Percentiles rank a stretch among this genome's conserved stretches.
Conservation (phyloP, 2,888 invertebrate species). For the Acleris literana region DNA sequence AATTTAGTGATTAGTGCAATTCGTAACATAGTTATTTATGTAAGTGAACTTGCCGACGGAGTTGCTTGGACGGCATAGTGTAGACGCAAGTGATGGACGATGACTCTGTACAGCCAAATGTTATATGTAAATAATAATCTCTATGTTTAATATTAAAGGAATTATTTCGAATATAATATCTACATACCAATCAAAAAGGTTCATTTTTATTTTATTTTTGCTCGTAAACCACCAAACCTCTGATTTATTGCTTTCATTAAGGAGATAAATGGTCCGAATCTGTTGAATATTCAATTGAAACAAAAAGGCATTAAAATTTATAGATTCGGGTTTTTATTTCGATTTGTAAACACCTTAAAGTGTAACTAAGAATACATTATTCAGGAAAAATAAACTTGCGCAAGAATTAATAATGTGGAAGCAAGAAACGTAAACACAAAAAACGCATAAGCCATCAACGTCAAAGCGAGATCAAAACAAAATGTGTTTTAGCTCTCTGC, state of each 20-base stretch:
- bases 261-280: constrained; percentile 35
- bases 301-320: constrained; percentile 27
- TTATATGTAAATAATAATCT: constrained; percentile 78
- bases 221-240: constrained; percentile 32
- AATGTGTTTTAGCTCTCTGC: constrained; percentile 56
- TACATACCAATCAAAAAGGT: constrained; percentile 66
- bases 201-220: constrained; percentile 52
- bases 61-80: constrained; percentile 47
- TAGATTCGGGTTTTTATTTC: constrained; percentile 15
- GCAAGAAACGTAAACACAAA: constrained; percentile 52
- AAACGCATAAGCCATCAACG: constrained; percentile 61
- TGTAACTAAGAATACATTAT: no score
- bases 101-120: constrained; percentile 77
- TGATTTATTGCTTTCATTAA: constrained; percentile 36
- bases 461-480: constrained; percentile 46
- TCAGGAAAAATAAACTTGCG: background rate
- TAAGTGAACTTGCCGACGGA: constrained; percentile 67
- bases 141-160: constrained; percentile 79
- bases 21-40: constrained; percentile 70
- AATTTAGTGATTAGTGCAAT: constrained; percentile 83
- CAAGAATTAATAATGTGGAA: constrained; percentile 18
- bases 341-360: constrained; percentile 8
- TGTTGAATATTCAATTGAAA: constrained; percentile 33
- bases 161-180: constrained; percentile 81
- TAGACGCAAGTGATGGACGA: constrained; percentile 50